These are phyloP conservation scores for Keiferia lycopersicella DNA, from an alignment of 2,888 invertebrate species.

Conservation along the genomic window DNA sequence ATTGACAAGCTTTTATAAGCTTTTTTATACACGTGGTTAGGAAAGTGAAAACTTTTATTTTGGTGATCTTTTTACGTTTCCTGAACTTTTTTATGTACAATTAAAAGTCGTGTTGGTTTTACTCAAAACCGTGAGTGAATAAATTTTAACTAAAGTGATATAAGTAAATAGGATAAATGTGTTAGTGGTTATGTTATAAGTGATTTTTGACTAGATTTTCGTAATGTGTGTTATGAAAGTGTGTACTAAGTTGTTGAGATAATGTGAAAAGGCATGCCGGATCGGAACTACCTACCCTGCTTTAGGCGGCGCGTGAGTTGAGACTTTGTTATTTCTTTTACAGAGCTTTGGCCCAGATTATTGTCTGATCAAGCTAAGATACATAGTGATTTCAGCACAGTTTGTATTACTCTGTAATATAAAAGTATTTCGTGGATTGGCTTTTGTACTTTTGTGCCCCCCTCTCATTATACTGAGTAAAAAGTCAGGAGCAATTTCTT, in stretches of 20 bases:
- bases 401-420: no score
- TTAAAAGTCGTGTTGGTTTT: not conserved
- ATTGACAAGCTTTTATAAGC: not conserved
- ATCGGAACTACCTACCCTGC: conserved; percentile 61
- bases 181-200: not conserved
- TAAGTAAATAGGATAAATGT: not conserved
- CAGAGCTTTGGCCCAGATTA: no score
- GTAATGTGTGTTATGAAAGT: not conserved
- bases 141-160: not conserved
- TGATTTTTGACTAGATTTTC: conserved; percentile 12
- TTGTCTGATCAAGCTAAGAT: no score
- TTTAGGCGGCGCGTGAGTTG: conserved; percentile 62
- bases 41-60: not conserved
- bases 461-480: no score
- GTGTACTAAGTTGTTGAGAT: not conserved
- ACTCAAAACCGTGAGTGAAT: no score
- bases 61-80: not conserved
- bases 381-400: no score
- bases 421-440: no score
- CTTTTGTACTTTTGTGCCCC: no score
- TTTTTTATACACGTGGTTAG: not conserved
- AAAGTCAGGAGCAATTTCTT: no score
- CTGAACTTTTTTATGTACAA: not conserved
- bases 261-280: conserved; percentile 57
- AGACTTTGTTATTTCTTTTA: not conserved